Evolutionary conservation across 2,113 vertebrate species (phyloP).

Genomic region (Rana temporaria): DNA sequence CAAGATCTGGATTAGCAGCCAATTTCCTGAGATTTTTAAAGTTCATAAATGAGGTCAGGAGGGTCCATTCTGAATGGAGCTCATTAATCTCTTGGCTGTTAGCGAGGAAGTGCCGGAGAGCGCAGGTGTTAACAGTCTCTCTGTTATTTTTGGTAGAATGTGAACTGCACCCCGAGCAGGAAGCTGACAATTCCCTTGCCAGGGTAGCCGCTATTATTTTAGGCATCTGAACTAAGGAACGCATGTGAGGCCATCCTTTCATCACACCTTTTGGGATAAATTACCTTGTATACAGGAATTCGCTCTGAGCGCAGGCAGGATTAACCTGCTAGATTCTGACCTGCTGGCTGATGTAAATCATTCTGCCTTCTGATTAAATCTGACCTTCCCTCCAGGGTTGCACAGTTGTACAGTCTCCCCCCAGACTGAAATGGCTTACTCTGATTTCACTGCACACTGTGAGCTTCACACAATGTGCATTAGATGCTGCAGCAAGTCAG

Average conservation of each 20-base stretch:
- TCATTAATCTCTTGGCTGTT: conserved; percentile 77
- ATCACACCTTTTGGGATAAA: conserved; percentile 74
- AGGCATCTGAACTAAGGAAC: conserved; percentile 77
- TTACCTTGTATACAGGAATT: conserved; percentile 64
- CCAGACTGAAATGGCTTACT: too few relatives aligned
- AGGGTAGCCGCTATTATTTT: conserved; percentile 81
- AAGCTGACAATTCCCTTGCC: conserved; percentile 74
- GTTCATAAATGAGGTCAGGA: conserved; percentile 74
- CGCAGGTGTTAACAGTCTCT: conserved; percentile 78
- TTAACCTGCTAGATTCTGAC: conserved; percentile 19
- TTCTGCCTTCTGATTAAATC: too few relatives aligned
- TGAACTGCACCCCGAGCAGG: conserved; percentile 77
- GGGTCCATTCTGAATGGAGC: conserved; percentile 71
- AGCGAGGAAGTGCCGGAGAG: conserved; percentile 72
- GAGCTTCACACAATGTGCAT: too few relatives aligned
- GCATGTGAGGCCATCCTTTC: conserved; percentile 71
- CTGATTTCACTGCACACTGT: too few relatives aligned
- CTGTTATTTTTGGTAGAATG: conserved; percentile 81
- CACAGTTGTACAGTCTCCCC: too few relatives aligned
- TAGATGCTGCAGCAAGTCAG: too few relatives aligned
- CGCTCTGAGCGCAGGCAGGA: conserved; percentile 55
- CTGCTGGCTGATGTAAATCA: too few relatives aligned
- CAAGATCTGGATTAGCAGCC: conserved; percentile 71
- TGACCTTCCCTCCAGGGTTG: too few relatives aligned
- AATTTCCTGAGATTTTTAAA: conserved; percentile 74